Evolutionary conservation across 2,113 vertebrate genomes (phyloP).

Genomic region (Nannospalax galili): DNA sequence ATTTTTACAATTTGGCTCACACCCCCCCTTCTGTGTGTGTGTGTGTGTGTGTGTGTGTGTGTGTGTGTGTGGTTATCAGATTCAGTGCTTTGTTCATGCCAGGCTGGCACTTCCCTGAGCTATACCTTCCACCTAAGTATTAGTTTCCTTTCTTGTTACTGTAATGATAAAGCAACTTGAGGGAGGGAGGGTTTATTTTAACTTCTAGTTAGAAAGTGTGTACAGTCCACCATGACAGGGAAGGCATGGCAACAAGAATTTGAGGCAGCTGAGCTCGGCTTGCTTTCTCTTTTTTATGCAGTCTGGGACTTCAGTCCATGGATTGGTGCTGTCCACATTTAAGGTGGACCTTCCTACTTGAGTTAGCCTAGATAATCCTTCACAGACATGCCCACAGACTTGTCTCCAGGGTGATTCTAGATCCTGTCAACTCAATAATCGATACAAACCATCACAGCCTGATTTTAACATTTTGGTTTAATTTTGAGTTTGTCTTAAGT

Average conservation of each 20-base stretch:
- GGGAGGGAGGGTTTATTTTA: neutral
- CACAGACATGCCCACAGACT: neutral
- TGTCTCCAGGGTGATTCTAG: neutral
- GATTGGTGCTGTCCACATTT: neutral
- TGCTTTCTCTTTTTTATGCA: neutral
- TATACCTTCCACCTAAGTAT: neutral
- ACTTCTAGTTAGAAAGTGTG: too few relatives aligned
- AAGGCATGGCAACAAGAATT: neutral
- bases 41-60: too few relatives aligned
- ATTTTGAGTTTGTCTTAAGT: neutral
- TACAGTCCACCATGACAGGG: too few relatives aligned
- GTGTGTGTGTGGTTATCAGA: too few relatives aligned
- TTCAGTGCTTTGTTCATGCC: neutral
- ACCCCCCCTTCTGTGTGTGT: too few relatives aligned
- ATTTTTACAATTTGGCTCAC: neutral
- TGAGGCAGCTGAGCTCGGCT: neutral
- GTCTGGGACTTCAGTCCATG: too few relatives aligned
- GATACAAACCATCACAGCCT: neutral
- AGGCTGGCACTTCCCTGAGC: too few relatives aligned
- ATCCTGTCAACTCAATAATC: neutral
- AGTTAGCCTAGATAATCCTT: neutral
- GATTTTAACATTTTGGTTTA: neutral
- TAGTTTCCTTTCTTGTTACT: neutral
- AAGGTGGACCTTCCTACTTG: neutral
- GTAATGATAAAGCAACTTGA: neutral